phyloP scores from a whole-genome alignment of 2,888 invertebrate genomes.

The Acronicta alni region DNA sequence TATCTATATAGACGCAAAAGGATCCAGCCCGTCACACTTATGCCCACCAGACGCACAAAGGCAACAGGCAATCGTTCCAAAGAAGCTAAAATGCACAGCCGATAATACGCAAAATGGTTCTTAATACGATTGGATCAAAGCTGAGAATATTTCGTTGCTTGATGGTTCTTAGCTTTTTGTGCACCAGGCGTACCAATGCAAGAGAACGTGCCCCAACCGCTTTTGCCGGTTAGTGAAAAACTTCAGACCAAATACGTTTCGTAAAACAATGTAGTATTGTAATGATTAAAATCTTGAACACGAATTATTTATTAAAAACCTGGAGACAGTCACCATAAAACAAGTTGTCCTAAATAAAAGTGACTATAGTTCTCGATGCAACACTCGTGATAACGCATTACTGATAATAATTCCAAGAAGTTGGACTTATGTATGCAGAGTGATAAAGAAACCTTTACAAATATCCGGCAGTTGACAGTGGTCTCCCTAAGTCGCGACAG shows the following conservation, averaged over 20 bases:
- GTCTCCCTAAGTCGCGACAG: constrained; percentile 32
- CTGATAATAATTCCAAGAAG: constrained; percentile 77
- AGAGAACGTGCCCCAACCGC: constrained; percentile 87
- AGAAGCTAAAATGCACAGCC: constrained; percentile 69
- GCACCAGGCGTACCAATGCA: constrained; percentile 70
- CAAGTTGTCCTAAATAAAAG: constrained; percentile 36
- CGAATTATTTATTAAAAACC: constrained; percentile 9
- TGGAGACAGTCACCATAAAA: background rate
- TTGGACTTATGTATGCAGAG: constrained; percentile 63
- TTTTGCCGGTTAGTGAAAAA: constrained; percentile 82
- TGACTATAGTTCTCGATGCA: constrained; percentile 54
- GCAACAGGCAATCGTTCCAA: constrained; percentile 74
- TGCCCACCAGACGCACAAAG: constrained; percentile 85
- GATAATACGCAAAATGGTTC: constrained; percentile 69
- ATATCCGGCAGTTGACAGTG: constrained; percentile 42
- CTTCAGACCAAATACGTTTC: constrained; percentile 65
- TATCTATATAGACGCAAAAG: constrained; percentile 78
- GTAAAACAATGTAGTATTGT: constrained; percentile 54
- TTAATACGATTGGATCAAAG: constrained; percentile 72
- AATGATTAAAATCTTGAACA: constrained; percentile 29
- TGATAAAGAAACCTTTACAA: constrained; percentile 60
- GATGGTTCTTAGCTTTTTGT: constrained; percentile 71
- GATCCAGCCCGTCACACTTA: constrained; percentile 86
- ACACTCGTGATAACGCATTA: constrained; percentile 68
- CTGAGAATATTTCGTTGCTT: constrained; percentile 63